Evolutionary conservation across 2,113 vertebrate species (phyloP).

Genomic region (Misgurnus mizolepis): DNA sequence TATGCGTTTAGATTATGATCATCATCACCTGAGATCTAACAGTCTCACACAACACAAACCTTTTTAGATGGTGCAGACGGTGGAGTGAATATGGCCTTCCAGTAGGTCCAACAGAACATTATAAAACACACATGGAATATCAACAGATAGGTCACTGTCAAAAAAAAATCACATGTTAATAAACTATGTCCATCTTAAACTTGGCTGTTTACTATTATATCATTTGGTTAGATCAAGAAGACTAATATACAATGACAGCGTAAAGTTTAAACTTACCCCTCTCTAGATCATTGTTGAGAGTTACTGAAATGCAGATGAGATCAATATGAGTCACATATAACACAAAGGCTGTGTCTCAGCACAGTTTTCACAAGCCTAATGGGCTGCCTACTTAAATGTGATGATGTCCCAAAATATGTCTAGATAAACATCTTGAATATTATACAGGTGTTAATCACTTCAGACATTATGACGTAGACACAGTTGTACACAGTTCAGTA

Average conservation of each 20-base stretch:
- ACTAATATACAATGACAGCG: background rate
- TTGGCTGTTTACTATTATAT: no score
- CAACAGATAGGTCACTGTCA: constrained; percentile 86
- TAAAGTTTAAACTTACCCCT: constrained; percentile 78
- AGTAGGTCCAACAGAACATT: constrained; percentile 97
- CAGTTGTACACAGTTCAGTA: no score
- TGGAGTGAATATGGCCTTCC: constrained; percentile 95
- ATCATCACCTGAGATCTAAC: background rate
- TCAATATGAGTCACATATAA: background rate
- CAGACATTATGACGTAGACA: no score
- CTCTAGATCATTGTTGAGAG: constrained; percentile 84
- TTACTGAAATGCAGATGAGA: constrained; percentile 77
- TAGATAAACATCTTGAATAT: background rate
- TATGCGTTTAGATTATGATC: background rate
- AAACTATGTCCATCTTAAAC: background rate
- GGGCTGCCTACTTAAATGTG: background rate
- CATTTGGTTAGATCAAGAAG: no score
- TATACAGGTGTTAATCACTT: no score
- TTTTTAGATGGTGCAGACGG: constrained; percentile 89
- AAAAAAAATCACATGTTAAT: background rate
- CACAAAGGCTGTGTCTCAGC: background rate
- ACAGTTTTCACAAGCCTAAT: no score
- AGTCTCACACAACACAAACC: constrained; percentile 67
- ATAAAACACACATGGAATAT: constrained; percentile 93
- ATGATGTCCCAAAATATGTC: background rate